Conservation (phyloP, 2,888 invertebrate species). For the Sinhomidia bicolor region DNA sequence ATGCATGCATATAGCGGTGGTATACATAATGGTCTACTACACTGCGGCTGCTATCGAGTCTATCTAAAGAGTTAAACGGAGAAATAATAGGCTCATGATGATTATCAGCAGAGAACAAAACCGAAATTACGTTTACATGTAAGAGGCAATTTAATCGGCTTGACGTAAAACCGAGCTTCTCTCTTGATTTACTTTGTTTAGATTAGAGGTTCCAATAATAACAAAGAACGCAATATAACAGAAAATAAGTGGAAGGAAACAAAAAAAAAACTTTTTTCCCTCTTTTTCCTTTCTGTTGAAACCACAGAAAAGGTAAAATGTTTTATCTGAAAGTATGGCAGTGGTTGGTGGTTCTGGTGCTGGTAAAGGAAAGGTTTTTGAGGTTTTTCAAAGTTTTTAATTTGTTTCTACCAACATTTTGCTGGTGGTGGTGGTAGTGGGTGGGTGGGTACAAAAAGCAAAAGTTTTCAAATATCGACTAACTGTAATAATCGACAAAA, state of each 20-base stretch:
- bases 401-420: conserved; percentile 31
- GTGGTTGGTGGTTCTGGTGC: neutral
- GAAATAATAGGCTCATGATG: neutral
- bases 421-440: neutral
- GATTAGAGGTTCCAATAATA: conserved; percentile 20
- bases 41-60: too few species aligned
- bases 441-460: neutral
- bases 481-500: neutral
- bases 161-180: neutral
- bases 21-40: too few species aligned
- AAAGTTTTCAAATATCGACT: conserved; percentile 42
- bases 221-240: conserved; percentile 14
- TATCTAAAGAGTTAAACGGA: too few species aligned
- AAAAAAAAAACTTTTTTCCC: conserved; percentile 38
- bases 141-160: conserved; percentile 50
- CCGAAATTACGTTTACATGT: conserved; percentile 48
- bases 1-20: too few species aligned
- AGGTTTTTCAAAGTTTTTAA: conserved; percentile 54
- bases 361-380: neutral
- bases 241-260: conserved; percentile 1
- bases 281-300: neutral
- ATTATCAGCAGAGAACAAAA: neutral
- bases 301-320: conserved; percentile 13
- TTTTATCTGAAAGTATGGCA: neutral
- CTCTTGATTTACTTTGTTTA: conserved; percentile 27